Evolutionary conservation across 2,888 invertebrate genomes (phyloP).

Genomic region (Tetragonisca angustula): DNA sequence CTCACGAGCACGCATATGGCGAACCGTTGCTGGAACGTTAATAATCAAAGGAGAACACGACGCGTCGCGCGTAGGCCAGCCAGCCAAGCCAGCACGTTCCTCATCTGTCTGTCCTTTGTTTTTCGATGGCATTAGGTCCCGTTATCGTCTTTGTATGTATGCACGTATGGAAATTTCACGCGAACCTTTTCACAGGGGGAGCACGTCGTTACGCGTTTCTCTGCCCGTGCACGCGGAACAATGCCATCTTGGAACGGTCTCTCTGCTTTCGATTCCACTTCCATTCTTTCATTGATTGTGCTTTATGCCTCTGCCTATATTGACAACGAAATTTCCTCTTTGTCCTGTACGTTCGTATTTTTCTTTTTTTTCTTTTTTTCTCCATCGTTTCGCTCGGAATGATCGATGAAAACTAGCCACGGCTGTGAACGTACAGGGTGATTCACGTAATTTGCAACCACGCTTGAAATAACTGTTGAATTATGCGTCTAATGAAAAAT

Average conservation of each 20-base stretch:
- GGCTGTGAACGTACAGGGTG: too few relatives aligned
- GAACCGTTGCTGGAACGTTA: constrained; percentile 51
- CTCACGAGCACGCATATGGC: constrained; percentile 42
- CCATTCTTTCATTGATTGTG: not conserved
- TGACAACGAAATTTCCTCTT: not conserved
- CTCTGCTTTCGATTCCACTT: not conserved
- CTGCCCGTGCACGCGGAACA: constrained; percentile 15
- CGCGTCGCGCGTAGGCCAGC: constrained; percentile 61
- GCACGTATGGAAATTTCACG: constrained; percentile 57
- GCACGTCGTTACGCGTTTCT: constrained; percentile 50
- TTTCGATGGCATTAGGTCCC: constrained; percentile 56
- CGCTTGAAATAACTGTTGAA: too few relatives aligned
- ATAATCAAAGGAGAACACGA: constrained; percentile 53
- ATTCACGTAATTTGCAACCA: too few relatives aligned
- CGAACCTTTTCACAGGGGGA: not conserved
- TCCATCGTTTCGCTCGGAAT: not conserved
- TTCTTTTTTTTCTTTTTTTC: too few relatives aligned
- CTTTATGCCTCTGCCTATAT: not conserved
- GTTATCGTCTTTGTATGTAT: constrained; percentile 62
- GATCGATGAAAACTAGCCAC: too few relatives aligned
- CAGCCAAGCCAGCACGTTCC: constrained; percentile 24
- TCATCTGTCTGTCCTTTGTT: constrained; percentile 54
- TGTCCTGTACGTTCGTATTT: not conserved
- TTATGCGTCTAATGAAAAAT: too few relatives aligned
- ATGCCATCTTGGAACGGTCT: constrained; percentile 20